A percentile compares a stretch with the other conserved stretches of the same genome.
These are phyloP conservation scores for Lycocerus yunnanus DNA, from an alignment of 2,888 invertebrate species.

Conservation along the genomic window DNA sequence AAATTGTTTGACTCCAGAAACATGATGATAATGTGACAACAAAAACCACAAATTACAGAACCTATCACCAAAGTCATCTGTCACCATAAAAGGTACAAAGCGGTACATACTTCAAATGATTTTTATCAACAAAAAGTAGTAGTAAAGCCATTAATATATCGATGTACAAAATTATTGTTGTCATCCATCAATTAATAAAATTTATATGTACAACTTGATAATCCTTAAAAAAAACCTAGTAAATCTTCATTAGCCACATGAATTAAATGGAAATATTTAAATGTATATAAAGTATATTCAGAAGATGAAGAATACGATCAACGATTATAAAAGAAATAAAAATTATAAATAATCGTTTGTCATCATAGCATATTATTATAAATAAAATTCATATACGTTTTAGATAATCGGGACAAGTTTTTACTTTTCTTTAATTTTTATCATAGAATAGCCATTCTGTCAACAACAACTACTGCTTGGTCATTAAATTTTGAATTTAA, in stretches of 20 bases:
- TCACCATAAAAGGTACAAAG: conserved; percentile 35
- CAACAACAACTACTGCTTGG: no score
- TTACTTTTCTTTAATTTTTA: neutral
- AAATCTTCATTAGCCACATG: neutral
- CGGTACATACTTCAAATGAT: neutral
- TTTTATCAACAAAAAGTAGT: neutral
- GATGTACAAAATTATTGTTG: neutral
- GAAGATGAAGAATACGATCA: neutral
- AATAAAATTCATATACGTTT: neutral
- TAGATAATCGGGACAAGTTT: neutral
- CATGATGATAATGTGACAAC: conserved; percentile 40
- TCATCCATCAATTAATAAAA: neutral
- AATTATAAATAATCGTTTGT: neutral
- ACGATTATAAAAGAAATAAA: neutral
- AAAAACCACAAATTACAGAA: conserved; percentile 36
- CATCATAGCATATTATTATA: neutral
- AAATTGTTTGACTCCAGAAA: conserved; percentile 21
- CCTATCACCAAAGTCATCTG: conserved; percentile 35
- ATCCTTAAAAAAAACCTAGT: neutral
- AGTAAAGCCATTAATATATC: neutral
- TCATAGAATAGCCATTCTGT: neutral
- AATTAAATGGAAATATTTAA: neutral
- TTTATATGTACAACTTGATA: neutral
- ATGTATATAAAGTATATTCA: neutral
- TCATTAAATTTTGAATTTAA: no score